These are phyloP conservation scores for Alethe diademata DNA, from an alignment of 2,113 vertebrate genomes.

Conservation along the genomic window DNA sequence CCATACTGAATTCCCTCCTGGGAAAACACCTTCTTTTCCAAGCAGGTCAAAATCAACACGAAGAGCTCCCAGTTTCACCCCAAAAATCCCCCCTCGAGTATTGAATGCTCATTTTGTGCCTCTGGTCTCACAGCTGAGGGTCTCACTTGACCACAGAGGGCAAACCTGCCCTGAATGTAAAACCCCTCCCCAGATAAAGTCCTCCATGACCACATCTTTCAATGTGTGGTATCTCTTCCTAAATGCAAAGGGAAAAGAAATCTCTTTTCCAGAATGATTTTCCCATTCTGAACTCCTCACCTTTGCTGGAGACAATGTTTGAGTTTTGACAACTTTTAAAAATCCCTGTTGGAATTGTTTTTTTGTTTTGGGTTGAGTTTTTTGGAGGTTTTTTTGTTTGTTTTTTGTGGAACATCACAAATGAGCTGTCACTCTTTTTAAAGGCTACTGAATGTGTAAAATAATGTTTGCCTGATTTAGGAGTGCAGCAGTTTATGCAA, in stretches of 20 bases:
- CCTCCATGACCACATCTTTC: not conserved
- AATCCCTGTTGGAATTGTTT: not conserved
- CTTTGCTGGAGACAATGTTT: not conserved
- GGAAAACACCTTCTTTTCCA: not conserved
- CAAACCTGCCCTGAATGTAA: not conserved
- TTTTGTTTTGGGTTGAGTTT: not conserved
- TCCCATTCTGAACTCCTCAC: not conserved
- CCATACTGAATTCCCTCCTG: not conserved
- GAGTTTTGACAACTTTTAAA: not conserved
- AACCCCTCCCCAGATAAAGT: not conserved
- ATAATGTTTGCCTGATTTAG: constrained; percentile 42
- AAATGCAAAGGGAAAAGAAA: not conserved
- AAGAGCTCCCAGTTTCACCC: not conserved
- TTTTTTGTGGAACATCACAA: not conserved
- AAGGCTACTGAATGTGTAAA: constrained; percentile 56
- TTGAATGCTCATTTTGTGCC: not conserved
- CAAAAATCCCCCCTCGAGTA: not conserved
- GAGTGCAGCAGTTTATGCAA: constrained; percentile 59
- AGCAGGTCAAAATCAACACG: rapidly evolving
- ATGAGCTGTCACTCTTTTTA: constrained; percentile 42
- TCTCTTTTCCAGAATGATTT: not conserved
- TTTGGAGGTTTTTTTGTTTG: not conserved
- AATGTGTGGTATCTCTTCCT: not conserved
- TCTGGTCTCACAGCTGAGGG: not conserved
- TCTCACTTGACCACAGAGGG: rapidly evolving